Evolutionary conservation across 2,113 vertebrate species (phyloP).

Genomic region (Gasterosteus aculeatus): DNA sequence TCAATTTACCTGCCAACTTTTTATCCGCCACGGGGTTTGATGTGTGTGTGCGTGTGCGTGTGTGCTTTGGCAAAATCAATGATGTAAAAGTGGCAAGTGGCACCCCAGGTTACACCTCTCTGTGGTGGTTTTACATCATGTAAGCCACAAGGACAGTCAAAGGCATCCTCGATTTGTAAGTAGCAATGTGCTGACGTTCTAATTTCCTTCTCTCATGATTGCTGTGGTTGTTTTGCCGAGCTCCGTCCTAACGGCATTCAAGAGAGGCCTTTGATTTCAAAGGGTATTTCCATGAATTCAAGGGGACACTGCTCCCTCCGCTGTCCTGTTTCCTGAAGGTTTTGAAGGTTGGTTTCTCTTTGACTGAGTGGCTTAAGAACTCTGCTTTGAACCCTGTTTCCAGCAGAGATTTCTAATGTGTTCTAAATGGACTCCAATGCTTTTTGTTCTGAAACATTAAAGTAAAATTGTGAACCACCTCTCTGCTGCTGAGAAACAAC

Average conservation of each 20-base stretch:
- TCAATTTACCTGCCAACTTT: slow-evolving; percentile 18
- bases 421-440: background rate
- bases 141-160: slow-evolving; percentile 49
- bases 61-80: slow-evolving; percentile 23
- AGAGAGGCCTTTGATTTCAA: slow-evolving; percentile 17
- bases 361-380: slow-evolving; percentile 9
- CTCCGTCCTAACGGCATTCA: slow-evolving; percentile 10
- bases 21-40: background rate
- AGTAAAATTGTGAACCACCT: background rate
- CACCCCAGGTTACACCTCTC: slow-evolving; percentile 31
- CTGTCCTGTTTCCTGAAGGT: slow-evolving; percentile 12
- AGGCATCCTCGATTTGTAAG: slow-evolving; percentile 24
- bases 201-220: slow-evolving; percentile 28
- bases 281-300: slow-evolving; percentile 22
- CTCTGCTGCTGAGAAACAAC: background rate
- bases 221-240: slow-evolving; percentile 1
- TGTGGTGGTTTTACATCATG: slow-evolving; percentile 43
- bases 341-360: slow-evolving; percentile 16
- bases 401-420: slow-evolving; percentile 16
- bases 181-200: slow-evolving; percentile 1
- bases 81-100: slow-evolving; percentile 7
- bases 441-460: slow-evolving; percentile 11
- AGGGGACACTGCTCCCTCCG: background rate
- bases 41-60: slow-evolving; percentile 16
- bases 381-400: slow-evolving; percentile 17